Conservation (phyloP, 64 coral and sea anemone species). For the Actinia equina region DNA sequence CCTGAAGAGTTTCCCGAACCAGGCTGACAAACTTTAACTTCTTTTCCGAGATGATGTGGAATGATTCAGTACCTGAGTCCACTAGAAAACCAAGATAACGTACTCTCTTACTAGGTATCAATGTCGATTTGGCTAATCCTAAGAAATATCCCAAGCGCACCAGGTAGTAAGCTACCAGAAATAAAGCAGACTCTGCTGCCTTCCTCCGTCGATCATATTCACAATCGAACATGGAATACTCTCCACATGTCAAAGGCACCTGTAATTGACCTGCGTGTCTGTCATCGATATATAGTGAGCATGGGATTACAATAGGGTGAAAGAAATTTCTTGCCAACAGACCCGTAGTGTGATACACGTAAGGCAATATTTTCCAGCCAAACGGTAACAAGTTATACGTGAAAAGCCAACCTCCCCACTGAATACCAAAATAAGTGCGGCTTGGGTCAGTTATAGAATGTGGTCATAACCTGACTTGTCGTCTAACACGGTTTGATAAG, state of each 20-base stretch:
- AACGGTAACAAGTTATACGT: not conserved
- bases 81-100: conserved; percentile 42
- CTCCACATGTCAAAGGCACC: not conserved
- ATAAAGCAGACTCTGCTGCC: conserved; percentile 50
- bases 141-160: conserved; percentile 53
- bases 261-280: conserved; percentile 53
- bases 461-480: not conserved
- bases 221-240: not conserved
- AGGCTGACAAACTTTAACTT: conserved; percentile 33
- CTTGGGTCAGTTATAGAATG: not conserved
- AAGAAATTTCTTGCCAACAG: conserved; percentile 21
- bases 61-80: conserved; percentile 20
- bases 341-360: conserved; percentile 1
- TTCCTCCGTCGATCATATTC: not conserved
- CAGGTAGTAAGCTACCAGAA: conserved; percentile 26
- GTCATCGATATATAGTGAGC: conserved; percentile 57
- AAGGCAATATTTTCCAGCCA: not conserved
- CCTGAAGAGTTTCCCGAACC: not conserved
- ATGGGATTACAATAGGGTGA: conserved; percentile 25
- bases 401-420: conserved; percentile 1
- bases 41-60: conserved; percentile 42
- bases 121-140: conserved; percentile 38
- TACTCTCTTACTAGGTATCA: conserved; percentile 35
- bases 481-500: not conserved
- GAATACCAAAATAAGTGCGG: not conserved